Conservation (phyloP, 1,140 invertebrate genomes). For the Ostrea edulis region DNA sequence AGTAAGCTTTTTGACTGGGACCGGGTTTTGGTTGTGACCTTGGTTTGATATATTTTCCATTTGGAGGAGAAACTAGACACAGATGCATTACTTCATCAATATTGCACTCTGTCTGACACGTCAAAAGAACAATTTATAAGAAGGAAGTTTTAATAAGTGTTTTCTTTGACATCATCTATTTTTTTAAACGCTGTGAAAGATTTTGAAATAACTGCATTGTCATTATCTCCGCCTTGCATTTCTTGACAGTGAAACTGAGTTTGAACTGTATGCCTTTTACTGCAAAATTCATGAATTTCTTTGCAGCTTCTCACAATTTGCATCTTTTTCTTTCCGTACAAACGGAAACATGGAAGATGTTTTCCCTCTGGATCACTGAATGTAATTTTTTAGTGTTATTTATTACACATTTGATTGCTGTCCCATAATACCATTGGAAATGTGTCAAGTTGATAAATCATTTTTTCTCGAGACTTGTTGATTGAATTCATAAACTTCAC, state of each 20-base stretch:
- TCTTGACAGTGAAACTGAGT: too few species aligned
- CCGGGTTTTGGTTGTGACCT: background rate
- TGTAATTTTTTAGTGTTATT: background rate
- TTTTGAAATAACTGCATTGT: too few species aligned
- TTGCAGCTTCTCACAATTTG: too few species aligned
- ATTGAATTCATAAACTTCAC: slow-evolving; percentile 39
- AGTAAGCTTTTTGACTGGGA: background rate
- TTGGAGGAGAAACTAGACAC: background rate
- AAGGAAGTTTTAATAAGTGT: background rate
- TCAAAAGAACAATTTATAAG: background rate
- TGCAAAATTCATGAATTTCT: too few species aligned
- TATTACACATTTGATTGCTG: slow-evolving; percentile 9
- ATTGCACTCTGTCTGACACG: background rate
- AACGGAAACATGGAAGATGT: too few species aligned
- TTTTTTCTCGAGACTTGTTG: slow-evolving; percentile 25
- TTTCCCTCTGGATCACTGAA: too few species aligned
- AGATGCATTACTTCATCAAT: background rate
- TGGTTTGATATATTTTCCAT: background rate
- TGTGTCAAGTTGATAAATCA: slow-evolving; percentile 32
- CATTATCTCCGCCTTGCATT: too few species aligned
- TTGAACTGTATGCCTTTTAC: too few species aligned
- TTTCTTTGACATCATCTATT: too few species aligned
- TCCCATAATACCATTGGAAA: background rate
- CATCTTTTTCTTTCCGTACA: too few species aligned
- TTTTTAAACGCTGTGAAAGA: too few species aligned